Evolutionary conservation across 2,113 vertebrate genomes (phyloP), one percentile per base, ranked within the genome.

Genomic region (Alethe diademata): DNA sequence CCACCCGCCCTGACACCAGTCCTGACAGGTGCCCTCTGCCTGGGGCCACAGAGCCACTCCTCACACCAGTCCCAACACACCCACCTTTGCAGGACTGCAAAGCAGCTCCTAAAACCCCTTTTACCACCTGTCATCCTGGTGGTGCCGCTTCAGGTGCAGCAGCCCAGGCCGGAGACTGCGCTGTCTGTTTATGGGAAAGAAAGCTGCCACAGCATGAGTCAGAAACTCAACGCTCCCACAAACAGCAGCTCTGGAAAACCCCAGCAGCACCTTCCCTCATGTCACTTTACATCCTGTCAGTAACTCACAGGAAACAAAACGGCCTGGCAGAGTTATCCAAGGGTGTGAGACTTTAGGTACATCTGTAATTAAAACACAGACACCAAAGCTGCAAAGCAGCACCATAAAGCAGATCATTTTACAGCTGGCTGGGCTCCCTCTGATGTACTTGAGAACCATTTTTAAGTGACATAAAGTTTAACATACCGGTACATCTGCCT

Each of bases 381-480:
- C 97, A 96, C 94, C 97, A 94, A 97, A 97, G 96, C 97, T 81
- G 95, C 8, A 62, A 98, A 86, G 91, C 96, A 74, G 98, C 74
- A 54, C 97, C 98, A 98, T 99, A 99, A 99, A 99, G 98, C 98
- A 98, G 98, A 98, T 98, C 83, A 98, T 99, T 99, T 99, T 99
- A 99, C 98, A 98, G 98, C 98, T 98, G 98, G 98, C 98, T 98
- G 97, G 98, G 97, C 98, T 98, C 98, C 97, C 98, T 98, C 98
- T 98, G 98, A 99, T 98, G 98, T 98, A 98, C 98, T 98, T 98
- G 98, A 98, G 99, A 99, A 98, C 98, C 98, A 98, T 98, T 99
- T 99, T 99, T 98, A 99, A 99, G 98, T 98, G 98, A 99, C 99
- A 99, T 99, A 99, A 99, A 99, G 98, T 99, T 99, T 99, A 99